Evolutionary conservation across 2,797 vertebrate species (phyloP).

Genomic region (Acipenser ruthenus): DNA sequence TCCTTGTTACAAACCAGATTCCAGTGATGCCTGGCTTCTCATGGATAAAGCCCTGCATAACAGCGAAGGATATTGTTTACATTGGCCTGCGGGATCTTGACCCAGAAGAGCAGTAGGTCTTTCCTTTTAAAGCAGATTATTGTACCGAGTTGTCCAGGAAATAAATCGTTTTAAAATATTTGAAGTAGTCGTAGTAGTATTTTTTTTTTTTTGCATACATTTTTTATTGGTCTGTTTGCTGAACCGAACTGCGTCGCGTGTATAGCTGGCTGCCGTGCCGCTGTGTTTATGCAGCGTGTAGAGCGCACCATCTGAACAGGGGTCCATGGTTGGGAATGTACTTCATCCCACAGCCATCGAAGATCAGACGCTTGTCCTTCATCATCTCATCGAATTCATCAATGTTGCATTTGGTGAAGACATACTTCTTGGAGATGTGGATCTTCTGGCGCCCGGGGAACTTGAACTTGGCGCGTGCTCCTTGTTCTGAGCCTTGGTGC

Average conservation of each 20-base stretch:
- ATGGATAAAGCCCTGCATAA: conserved; percentile 69
- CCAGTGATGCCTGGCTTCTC: conserved; percentile 65
- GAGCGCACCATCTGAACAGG: conserved; percentile 68
- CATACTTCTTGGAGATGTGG: conserved; percentile 93
- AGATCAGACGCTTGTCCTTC: conserved; percentile 77
- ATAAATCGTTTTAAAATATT: no score
- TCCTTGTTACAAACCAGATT: conserved; percentile 41
- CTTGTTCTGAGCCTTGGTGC: conserved; percentile 84
- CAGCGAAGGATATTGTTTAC: conserved; percentile 68
- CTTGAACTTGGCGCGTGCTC: conserved; percentile 94
- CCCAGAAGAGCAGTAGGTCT: conserved; percentile 69
- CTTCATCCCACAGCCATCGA: conserved; percentile 85
- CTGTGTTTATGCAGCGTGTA: conserved; percentile 58
- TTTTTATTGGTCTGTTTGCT: conserved; percentile 2
- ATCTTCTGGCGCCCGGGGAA: conserved; percentile 92
- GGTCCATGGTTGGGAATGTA: conserved; percentile 80
- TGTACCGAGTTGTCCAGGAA: no score
- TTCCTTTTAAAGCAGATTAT: not conserved
- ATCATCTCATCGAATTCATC: conserved; percentile 79
- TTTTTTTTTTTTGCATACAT: not conserved
- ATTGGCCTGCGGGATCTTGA: conserved; percentile 78
- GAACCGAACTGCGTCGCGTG: not conserved
- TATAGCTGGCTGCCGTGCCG: not conserved
- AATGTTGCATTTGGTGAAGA: conserved; percentile 86
- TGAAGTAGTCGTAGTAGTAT: no score